phyloP scores from a whole-genome alignment of 2,888 invertebrate genomes.

The Baronia brevicornis region DNA sequence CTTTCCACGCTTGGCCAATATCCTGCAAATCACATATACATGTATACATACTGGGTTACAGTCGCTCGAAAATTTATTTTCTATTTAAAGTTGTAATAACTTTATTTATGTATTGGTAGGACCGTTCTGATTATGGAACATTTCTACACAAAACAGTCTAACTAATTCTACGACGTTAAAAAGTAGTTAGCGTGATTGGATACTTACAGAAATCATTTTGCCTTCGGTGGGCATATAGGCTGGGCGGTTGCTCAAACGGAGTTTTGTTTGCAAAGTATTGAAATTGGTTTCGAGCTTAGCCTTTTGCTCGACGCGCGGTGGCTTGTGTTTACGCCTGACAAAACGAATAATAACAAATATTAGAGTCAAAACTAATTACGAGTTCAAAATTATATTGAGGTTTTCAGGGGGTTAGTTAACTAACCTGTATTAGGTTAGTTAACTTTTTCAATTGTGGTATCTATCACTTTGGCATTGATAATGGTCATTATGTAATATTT shows the following conservation, averaged over 20 bases:
- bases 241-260: constrained; percentile 97
- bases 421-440: too few relatives aligned
- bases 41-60: too few relatives aligned
- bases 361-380: constrained; percentile 1
- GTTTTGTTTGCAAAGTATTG: constrained; percentile 99
- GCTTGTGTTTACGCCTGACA: constrained; percentile 95
- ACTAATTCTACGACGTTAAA: background rate
- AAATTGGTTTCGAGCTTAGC: constrained; percentile 99
- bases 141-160: background rate
- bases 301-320: constrained; percentile 99
- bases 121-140: too few relatives aligned
- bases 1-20: constrained; percentile 99
- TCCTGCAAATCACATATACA: too few relatives aligned
- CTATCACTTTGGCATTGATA: too few relatives aligned
- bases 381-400: background rate
- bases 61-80: too few relatives aligned
- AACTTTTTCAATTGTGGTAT: too few relatives aligned
- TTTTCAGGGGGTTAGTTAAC: too few relatives aligned
- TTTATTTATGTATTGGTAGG: too few relatives aligned
- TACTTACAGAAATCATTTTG: constrained; percentile 95
- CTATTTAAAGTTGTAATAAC: too few relatives aligned
- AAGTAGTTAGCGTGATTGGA: background rate
- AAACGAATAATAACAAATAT: background rate
- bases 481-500: too few relatives aligned
- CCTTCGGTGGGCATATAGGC: constrained; percentile 99